A percentile compares a stretch with the other conserved stretches of the same genome.
Conservation (phyloP, 1,140 invertebrate species). For the Drosophila kanapiae region DNA sequence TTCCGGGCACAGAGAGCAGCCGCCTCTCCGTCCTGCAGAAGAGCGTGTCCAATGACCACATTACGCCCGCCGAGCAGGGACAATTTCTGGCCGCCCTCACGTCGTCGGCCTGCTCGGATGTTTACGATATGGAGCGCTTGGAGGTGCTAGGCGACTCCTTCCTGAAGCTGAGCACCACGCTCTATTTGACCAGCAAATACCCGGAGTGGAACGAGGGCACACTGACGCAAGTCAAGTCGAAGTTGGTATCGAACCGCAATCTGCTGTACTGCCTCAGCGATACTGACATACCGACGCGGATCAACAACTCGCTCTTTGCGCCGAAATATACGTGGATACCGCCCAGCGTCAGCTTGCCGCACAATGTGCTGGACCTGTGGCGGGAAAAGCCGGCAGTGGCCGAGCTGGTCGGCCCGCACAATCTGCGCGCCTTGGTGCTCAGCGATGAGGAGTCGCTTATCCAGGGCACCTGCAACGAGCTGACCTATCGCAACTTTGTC, state of each 20-base stretch:
- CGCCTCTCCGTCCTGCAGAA: conserved; percentile 39
- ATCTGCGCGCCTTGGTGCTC: conserved; percentile 42
- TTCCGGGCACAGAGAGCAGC: neutral
- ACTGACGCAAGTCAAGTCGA: conserved; percentile 91
- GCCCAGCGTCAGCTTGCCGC: conserved; percentile 85
- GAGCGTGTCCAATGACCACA: conserved; percentile 38
- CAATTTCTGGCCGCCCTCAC: conserved; percentile 90
- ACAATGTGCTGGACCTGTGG: conserved; percentile 57
- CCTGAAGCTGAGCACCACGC: conserved; percentile 91
- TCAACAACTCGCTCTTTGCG: conserved; percentile 58
- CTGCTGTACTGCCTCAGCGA: conserved; percentile 88
- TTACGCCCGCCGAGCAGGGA: conserved; percentile 71
- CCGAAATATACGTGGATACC: conserved; percentile 88
- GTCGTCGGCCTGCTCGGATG: conserved; percentile 90
- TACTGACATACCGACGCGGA: conserved; percentile 61
- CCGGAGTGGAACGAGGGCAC: conserved; percentile 90
- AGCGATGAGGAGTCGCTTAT: conserved; percentile 48
- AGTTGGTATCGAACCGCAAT: conserved; percentile 93
- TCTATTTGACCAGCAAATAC: conserved; percentile 91
- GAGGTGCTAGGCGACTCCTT: conserved; percentile 96
- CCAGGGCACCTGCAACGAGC: conserved; percentile 27
- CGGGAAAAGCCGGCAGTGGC: conserved; percentile 26
- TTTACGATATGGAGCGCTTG: conserved; percentile 92
- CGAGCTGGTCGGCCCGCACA: conserved; percentile 56
- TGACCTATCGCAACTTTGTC: conserved; percentile 23